Conservation (phyloP, 1,140 invertebrate species). For the Adelges cooleyi region DNA sequence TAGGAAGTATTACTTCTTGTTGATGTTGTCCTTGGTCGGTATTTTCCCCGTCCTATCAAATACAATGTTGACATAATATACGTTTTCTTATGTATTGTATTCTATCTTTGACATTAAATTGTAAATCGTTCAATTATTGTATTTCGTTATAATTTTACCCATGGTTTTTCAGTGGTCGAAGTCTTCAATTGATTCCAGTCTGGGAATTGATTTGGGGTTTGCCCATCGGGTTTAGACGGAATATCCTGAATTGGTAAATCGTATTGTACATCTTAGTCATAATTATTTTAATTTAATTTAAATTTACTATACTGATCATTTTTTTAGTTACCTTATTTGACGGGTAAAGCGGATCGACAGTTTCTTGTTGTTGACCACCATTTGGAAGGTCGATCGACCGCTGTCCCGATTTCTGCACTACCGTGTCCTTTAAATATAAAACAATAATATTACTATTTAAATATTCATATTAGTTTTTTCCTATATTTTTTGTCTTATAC, state of each 20-base stretch:
- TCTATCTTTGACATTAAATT: too few relatives aligned
- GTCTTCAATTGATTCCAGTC: conserved; percentile 4
- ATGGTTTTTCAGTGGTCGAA: not conserved
- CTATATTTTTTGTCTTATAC: too few relatives aligned
- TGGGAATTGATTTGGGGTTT: not conserved
- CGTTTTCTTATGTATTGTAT: too few relatives aligned
- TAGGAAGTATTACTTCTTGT: not conserved
- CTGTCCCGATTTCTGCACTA: not conserved
- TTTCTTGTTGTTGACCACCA: not conserved
- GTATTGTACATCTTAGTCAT: too few relatives aligned
- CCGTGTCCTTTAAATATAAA: not conserved
- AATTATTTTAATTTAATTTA: too few relatives aligned
- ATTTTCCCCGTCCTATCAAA: not conserved
- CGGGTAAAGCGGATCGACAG: not conserved
- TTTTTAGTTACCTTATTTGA: not conserved
- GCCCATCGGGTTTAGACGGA: not conserved
- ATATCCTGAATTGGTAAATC: too few relatives aligned
- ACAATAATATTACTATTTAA: too few relatives aligned
- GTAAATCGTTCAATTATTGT: too few relatives aligned
- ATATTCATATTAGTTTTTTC: too few relatives aligned
- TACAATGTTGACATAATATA: too few relatives aligned
- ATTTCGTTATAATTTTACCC: too few relatives aligned
- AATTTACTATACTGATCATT: too few relatives aligned
- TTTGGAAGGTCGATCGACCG: not conserved
- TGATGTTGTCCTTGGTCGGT: not conserved